Percentiles rank a stretch among this genome's conserved stretches.
Conservation (phyloP, 1,140 invertebrate genomes). For the Bombus vancouverensis region DNA sequence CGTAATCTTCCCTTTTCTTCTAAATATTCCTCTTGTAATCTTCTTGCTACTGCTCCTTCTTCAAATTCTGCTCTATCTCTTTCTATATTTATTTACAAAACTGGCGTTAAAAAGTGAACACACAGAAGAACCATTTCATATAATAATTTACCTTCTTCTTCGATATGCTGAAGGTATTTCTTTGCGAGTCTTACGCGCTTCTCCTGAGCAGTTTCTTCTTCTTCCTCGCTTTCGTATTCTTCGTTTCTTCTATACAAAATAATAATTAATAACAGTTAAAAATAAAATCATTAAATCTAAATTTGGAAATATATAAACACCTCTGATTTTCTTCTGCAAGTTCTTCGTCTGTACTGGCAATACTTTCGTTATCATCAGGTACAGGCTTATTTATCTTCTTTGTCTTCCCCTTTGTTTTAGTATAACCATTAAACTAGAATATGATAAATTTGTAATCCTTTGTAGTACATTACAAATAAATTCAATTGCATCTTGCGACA, state of each 20-base stretch:
- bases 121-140: background rate
- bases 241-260: slow-evolving; percentile 28
- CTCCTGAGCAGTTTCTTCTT: slow-evolving; percentile 93
- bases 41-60: slow-evolving; percentile 86
- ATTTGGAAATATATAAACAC: slow-evolving; percentile 33
- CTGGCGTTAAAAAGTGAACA: background rate
- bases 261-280: background rate
- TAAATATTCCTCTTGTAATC: slow-evolving; percentile 92
- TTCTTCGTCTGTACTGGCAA: slow-evolving; percentile 78
- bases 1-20: slow-evolving; percentile 92
- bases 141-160: slow-evolving; percentile 85
- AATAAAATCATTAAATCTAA: background rate
- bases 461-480: slow-evolving; percentile 21
- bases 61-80: slow-evolving; percentile 87
- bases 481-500: no score
- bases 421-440: slow-evolving; percentile 61
- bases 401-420: slow-evolving; percentile 55
- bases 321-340: slow-evolving; percentile 72
- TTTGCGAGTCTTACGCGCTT: slow-evolving; percentile 94
- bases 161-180: slow-evolving; percentile 93
- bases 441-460: slow-evolving; percentile 22
- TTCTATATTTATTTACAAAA: slow-evolving; percentile 81
- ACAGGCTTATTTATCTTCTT: slow-evolving; percentile 51
- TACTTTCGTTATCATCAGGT: slow-evolving; percentile 73
- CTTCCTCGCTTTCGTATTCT: slow-evolving; percentile 81